Percentiles rank a stretch among this genome's conserved stretches.
These are phyloP conservation scores for Petrosia ficiformis DNA, from an alignment of 37 sponge, comb jelly and placozoan species.

Conservation along the genomic window DNA sequence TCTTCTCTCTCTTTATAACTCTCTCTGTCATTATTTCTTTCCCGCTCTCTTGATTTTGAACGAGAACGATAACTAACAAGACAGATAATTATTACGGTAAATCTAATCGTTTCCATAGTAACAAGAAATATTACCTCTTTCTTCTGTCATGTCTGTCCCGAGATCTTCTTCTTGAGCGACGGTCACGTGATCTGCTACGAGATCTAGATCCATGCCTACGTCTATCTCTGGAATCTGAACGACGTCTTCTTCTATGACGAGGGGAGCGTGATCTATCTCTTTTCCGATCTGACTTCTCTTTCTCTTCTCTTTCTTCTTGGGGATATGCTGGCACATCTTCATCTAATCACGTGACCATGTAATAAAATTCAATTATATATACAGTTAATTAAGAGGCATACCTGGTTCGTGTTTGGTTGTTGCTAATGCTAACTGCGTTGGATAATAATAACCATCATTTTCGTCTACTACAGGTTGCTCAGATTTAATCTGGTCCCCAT, in stretches of 20 bases:
- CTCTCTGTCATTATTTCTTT: not conserved
- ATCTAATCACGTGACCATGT: too few species aligned
- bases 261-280: too few species aligned
- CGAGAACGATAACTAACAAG: too few species aligned
- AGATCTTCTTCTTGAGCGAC: not conserved
- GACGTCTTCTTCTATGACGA: not conserved
- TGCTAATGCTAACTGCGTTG: not conserved
- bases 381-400: too few species aligned
- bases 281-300: too few species aligned
- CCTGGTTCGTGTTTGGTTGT: too few species aligned
- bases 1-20: slow-evolving; percentile 13
- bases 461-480: too few species aligned
- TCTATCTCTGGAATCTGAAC: slow-evolving; percentile 3
- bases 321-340: not conserved
- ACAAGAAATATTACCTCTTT: slow-evolving; percentile 20
- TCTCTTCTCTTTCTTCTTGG: not conserved
- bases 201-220: not conserved
- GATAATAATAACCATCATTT: too few species aligned
- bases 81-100: not conserved
- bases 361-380: too few species aligned
- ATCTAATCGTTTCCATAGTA: not conserved
- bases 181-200: not conserved
- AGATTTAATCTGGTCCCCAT: too few species aligned
- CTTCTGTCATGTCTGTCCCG: not conserved
- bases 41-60: slow-evolving; percentile 17